phyloP scores from a whole-genome alignment of 1,140 invertebrate genomes.

The Helicoverpa zea region DNA sequence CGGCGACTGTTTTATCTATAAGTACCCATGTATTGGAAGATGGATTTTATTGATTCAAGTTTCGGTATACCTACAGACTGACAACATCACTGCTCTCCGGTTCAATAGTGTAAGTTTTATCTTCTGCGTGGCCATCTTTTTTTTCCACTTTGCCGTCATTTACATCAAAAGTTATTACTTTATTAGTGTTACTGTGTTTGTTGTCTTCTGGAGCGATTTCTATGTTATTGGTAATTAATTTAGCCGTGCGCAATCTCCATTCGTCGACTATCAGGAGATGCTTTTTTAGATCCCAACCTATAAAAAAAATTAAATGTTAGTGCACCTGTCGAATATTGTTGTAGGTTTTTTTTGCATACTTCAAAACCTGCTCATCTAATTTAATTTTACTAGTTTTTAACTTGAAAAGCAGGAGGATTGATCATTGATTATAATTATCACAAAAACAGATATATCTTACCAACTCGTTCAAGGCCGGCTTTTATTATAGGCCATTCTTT shows the following conservation, averaged over 20 bases:
- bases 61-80: too few species aligned
- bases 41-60: too few species aligned
- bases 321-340: background rate
- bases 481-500: constrained; percentile 67
- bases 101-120: constrained; percentile 4
- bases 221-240: background rate
- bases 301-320: constrained; percentile 46
- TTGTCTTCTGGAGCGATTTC: background rate
- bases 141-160: background rate
- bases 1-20: too few species aligned
- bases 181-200: background rate
- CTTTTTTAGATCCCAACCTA: constrained; percentile 72
- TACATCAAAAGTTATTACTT: background rate
- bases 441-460: constrained; percentile 49
- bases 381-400: background rate
- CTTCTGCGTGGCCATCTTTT: background rate
- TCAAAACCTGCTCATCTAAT: background rate
- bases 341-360: background rate
- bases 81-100: background rate
- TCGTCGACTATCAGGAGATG: constrained; percentile 67
- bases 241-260: constrained; percentile 59
- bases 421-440: background rate
- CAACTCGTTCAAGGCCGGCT: constrained; percentile 59
- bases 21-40: too few species aligned
- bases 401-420: too few species aligned